Conservation (phyloP, 2,888 invertebrate genomes). For the Thera obeliscata region DNA sequence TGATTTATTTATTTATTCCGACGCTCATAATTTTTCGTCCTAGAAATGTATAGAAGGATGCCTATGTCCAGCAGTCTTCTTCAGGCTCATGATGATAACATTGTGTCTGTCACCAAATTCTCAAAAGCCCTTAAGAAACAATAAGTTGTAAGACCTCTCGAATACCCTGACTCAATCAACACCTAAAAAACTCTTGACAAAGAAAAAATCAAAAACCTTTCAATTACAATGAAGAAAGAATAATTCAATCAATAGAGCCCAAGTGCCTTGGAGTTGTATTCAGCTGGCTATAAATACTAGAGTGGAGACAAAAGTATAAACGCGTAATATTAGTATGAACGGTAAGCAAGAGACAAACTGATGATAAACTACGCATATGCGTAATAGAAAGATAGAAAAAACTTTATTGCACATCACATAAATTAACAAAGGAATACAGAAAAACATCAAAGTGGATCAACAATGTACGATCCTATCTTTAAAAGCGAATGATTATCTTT, state of each 20-base stretch:
- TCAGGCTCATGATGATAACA: background rate
- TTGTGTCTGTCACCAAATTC: background rate
- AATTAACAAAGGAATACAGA: too few relatives aligned
- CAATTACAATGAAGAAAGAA: conserved; percentile 41
- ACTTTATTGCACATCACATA: too few relatives aligned
- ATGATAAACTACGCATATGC: background rate
- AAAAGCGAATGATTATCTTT: too few relatives aligned
- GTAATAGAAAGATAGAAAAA: too few relatives aligned
- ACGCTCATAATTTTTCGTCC: too few relatives aligned
- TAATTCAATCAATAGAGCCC: conserved; percentile 44
- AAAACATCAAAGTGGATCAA: too few relatives aligned
- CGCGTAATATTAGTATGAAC: conserved; percentile 15
- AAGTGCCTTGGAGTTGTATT: conserved; percentile 19
- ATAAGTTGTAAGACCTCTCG: conserved; percentile 23
- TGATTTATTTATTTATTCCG: too few relatives aligned
- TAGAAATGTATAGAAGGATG: too few relatives aligned
- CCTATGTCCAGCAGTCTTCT: too few relatives aligned
- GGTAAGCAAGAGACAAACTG: background rate
- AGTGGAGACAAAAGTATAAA: too few relatives aligned
- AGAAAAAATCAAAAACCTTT: conserved; percentile 40
- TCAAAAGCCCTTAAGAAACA: conserved; percentile 21
- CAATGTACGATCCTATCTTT: too few relatives aligned
- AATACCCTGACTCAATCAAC: conserved; percentile 38
- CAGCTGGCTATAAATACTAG: background rate
- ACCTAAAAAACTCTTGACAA: conserved; percentile 22